Evolutionary conservation across 2,888 invertebrate species (phyloP).

Genomic region (Meta bourneti): DNA sequence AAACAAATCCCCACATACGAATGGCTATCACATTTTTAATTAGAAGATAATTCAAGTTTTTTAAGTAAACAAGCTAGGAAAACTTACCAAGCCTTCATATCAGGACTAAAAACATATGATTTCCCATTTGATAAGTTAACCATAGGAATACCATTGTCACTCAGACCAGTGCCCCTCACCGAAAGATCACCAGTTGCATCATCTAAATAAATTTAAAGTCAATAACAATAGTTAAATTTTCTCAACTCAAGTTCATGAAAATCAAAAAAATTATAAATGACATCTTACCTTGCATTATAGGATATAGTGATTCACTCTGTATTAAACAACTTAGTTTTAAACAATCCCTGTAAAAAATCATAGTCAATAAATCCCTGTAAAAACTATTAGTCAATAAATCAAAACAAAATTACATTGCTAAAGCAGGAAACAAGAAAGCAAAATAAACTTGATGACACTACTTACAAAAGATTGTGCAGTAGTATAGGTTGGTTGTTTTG

Average conservation of each 20-base stretch:
- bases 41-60: no score
- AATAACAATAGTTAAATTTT: not conserved
- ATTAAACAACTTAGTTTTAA: constrained; percentile 83
- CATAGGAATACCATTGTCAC: constrained; percentile 90
- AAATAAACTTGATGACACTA: no score
- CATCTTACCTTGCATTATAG: constrained; percentile 79
- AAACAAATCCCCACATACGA: not conserved
- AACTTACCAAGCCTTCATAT: constrained; percentile 84
- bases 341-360: constrained; percentile 83
- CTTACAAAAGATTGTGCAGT: no score
- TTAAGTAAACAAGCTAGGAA: no score
- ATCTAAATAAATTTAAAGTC: constrained; percentile 32
- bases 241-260: not conserved
- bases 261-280: not conserved
- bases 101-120: constrained; percentile 90
- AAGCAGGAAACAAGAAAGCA: no score
- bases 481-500: no score
- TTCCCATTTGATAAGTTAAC: constrained; percentile 91
- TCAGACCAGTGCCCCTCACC: constrained; percentile 84
- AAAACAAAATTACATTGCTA: not conserved
- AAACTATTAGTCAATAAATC: constrained; percentile 8
- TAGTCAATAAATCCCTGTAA: constrained; percentile 80
- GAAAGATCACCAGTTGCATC: constrained; percentile 80
- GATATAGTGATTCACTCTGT: constrained; percentile 84
- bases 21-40: no score